phyloP scores from a whole-genome alignment of 2,888 invertebrate species.

The Halocaridina rubra region DNA sequence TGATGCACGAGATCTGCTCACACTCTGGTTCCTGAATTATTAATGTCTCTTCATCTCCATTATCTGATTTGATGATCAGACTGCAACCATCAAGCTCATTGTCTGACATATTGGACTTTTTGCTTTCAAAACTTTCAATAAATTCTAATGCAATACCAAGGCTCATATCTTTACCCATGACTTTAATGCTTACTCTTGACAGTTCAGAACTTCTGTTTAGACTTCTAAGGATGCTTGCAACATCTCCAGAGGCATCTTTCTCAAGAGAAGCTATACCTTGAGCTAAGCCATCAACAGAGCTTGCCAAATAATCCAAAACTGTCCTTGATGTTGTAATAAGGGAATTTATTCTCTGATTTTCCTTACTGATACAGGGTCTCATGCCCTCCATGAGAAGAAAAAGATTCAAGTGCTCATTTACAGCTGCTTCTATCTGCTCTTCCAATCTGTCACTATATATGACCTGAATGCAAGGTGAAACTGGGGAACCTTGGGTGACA shows the following conservation, averaged over 20 bases:
- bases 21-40: not conserved
- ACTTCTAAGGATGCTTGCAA: conserved; percentile 6
- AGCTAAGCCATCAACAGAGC: not conserved
- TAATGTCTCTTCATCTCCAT: too few species aligned
- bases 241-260: conserved; percentile 17
- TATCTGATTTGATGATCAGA: not conserved
- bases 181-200: conserved; percentile 14
- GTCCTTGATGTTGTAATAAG: conserved; percentile 24
- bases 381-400: conserved; percentile 19
- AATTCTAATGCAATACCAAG: conserved; percentile 32
- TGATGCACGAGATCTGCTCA: not conserved
- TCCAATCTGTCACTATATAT: conserved; percentile 33
- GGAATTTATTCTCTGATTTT: not conserved
- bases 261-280: conserved; percentile 24
- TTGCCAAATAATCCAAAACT: conserved; percentile 32
- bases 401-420: conserved; percentile 28
- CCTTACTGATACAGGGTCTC: not conserved
- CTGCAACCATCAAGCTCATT: not conserved
- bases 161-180: conserved; percentile 19
- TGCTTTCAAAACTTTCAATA: conserved; percentile 25
- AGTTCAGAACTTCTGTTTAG: not conserved
- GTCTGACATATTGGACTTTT: not conserved
- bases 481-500: conserved; percentile 35
- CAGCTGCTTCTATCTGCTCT: conserved; percentile 34
- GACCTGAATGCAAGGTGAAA: conserved; percentile 33